Evolutionary conservation across 2,888 invertebrate genomes (phyloP).

Genomic region (Drosophila nr. perissopoda): DNA sequence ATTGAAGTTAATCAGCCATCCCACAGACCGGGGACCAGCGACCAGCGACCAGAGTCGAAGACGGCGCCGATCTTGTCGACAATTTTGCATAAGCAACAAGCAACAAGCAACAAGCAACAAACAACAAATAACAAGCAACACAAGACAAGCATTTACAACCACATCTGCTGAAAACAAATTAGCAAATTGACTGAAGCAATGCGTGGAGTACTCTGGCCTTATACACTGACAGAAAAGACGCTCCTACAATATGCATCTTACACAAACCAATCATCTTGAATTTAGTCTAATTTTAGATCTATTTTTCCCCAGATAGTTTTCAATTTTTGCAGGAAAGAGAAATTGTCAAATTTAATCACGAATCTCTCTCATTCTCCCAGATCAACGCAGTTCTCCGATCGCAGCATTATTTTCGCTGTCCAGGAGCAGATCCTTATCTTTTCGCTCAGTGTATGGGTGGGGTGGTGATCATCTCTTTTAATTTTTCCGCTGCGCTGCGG

Average conservation of each 20-base stretch:
- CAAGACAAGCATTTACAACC: slow-evolving; percentile 7
- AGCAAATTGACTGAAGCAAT: slow-evolving; percentile 65
- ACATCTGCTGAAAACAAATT: slow-evolving; percentile 49
- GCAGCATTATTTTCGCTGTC: not conserved
- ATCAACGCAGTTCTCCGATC: not conserved
- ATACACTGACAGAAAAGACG: slow-evolving; percentile 29
- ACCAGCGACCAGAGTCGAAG: slow-evolving; percentile 39
- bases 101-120: slow-evolving; percentile 7
- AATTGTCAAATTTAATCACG: no score
- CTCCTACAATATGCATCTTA: not conserved
- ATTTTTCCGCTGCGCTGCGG: slow-evolving; percentile 28
- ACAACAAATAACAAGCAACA: slow-evolving; percentile 22
- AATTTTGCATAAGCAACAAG: slow-evolving; percentile 55
- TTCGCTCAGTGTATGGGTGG: slow-evolving; percentile 43
- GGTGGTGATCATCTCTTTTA: slow-evolving; percentile 37
- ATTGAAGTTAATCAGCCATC: slow-evolving; percentile 76
- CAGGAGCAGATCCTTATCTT: not conserved
- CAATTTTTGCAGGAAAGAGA: no score
- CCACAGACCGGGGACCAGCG: not conserved
- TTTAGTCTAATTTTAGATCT: rapidly evolving
- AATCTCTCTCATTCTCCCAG: not conserved
- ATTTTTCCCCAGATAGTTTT: not conserved
- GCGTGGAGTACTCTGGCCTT: slow-evolving; percentile 24
- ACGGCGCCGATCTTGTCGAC: slow-evolving; percentile 52
- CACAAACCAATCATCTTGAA: not conserved